Evolutionary conservation across 2,888 invertebrate species (phyloP).

Genomic region (Trichogramma evanescens): DNA sequence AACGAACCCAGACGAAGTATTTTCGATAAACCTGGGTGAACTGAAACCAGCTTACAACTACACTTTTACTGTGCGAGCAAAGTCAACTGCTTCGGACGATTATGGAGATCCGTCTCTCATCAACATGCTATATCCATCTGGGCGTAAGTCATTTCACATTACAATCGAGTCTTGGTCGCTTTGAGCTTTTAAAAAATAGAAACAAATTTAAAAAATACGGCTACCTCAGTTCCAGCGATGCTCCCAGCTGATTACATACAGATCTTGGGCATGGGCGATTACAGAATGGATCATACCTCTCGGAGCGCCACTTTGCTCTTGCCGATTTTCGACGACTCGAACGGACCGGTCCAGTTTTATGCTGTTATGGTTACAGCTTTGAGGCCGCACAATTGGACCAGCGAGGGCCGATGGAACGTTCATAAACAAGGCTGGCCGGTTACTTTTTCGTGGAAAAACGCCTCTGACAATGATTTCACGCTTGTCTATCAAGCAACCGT

Average conservation of each 20-base stretch:
- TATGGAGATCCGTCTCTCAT: slow-evolving; percentile 24
- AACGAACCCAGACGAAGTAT: slow-evolving; percentile 23
- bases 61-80: slow-evolving; percentile 30
- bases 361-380: slow-evolving; percentile 37
- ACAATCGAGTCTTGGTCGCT: no score
- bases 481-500: slow-evolving; percentile 39
- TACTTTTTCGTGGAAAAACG: slow-evolving; percentile 36
- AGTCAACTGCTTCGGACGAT: slow-evolving; percentile 6
- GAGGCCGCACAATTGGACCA: slow-evolving; percentile 24
- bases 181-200: neutral
- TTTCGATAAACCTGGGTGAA: slow-evolving; percentile 26
- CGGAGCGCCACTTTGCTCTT: slow-evolving; percentile 35
- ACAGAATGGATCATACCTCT: slow-evolving; percentile 33
- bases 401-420: slow-evolving; percentile 25
- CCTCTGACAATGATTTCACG: slow-evolving; percentile 32
- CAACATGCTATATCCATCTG: slow-evolving; percentile 33
- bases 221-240: slow-evolving; percentile 33
- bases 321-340: slow-evolving; percentile 34
- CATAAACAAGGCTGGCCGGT: slow-evolving; percentile 30
- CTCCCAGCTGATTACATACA: slow-evolving; percentile 34
- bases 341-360: slow-evolving; percentile 37
- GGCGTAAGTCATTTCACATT: slow-evolving; percentile 31
- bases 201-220: neutral
- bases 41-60: slow-evolving; percentile 36
- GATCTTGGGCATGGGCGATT: slow-evolving; percentile 35